Evolutionary conservation across 1,140 invertebrate species (phyloP), one percentile per base, ranked within the genome.

Genomic region (Pteromalus puparum): DNA sequence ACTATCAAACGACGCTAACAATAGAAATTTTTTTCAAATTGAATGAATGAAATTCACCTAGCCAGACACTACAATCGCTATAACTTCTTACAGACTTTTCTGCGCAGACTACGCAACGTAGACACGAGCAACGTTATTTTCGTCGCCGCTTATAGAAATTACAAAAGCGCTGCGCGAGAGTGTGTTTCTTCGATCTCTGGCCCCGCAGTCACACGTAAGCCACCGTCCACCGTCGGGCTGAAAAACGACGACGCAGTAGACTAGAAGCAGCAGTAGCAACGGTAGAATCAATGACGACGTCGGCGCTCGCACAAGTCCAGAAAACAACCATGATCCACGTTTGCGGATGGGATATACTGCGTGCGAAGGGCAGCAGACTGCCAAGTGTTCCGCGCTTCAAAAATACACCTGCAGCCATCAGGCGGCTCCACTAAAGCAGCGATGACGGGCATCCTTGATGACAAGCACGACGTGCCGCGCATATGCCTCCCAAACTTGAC

Each of bases 401-500:
- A 81, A 81, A 70, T 70, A 72, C 21, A 48, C 53, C 18, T 13
- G 21, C 68, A 26, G 24, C 26, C n/a, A 65, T 68, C n/a, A 34
- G 38, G 24, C 24, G 67, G 67, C 28, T 61, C 53, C 53, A 61
- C 53, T 61, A 61, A 61, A 21, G 18, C 53, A 61, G 53, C 53
- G 53, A 21, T n/a, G 53, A 21, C 10, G 26, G 34, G 9, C 53
- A 78, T 78, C 21, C 53, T 78, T 34, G 30, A 34, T n/a, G 38
- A 42, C 65, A 13, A 24, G 30, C 30, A 42, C 4, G n/a, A 3
- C 48, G 21, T 70, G 26, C 67, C 7, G 67, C 67, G 67, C 26
- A 26, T 26, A 15, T 26, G 30, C 67, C 67, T 70, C n/a, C 76
- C 88, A 86, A 89, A 90, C 88, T 90, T 90, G 88, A 88, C 86